Evolutionary conservation across 2,113 vertebrate species (phyloP), one percentile per base, ranked within the genome.

Genomic region (Alethe castanea): DNA sequence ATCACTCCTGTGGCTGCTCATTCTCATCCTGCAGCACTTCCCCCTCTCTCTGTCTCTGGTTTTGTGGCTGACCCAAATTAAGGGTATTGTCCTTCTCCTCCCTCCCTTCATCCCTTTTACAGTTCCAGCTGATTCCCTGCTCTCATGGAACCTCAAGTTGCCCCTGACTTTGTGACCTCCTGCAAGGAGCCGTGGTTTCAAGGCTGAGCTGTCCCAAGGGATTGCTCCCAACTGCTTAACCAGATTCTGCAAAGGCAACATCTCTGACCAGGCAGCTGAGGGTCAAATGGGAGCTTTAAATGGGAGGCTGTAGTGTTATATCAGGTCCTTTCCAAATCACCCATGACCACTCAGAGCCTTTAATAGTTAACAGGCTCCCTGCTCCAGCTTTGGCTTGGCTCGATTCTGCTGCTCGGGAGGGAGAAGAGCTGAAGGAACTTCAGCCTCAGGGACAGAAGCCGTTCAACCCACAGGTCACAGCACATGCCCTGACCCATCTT

Each of bases 1-100:
- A 60, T 47, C 40, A 2, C 77, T 48, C 44, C 79, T 35, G 10
- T 19, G 79, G 70, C 56, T 5, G 2, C 31, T 67, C 8, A 1
- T 52, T 86, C 80, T 70, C 81, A 61, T 4, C 66, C 90, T 22
- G 2, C 38, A 52, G 92, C 65, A 52, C 73, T 64, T 90, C 61
- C 77, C 44, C 0, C 0, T 17, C 35, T 5, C 28, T 22, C 2
- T 19, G 33, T 11, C 56, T 67, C 54, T 31, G 62, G 62, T 33
- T 77, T 80, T 86, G 86, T 48, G 74, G 66, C 72, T 64, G 70
- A 87, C 44, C 45, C 78, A 87, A 85, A 81, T 65, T 64, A 76
- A n/a, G 57, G 78, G 25, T 16, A 19, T 42, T 9, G 11, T 79
- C 31, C 67, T 95, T 28, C 57, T 88, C 69, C 48, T 88, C 17